Evolutionary conservation across 2,797 vertebrate genomes (phyloP), one percentile per base, ranked within the genome.

Genomic region (Siniperca undulata): DNA sequence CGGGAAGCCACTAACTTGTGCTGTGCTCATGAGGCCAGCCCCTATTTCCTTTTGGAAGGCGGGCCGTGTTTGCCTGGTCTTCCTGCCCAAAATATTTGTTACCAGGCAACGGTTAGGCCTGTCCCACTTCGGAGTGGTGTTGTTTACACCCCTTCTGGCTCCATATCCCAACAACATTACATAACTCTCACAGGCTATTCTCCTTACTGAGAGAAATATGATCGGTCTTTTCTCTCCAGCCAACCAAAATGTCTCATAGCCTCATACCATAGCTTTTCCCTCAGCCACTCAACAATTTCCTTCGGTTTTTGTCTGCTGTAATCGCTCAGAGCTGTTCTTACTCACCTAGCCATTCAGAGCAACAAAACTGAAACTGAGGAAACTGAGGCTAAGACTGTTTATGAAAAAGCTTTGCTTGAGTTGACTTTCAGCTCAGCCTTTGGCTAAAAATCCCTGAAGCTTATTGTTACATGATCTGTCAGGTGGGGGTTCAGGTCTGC

Each of bases 1-100:
- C 92, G 92, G 93, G 92, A 95, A 95, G 94, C 82, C 90, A 86
- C 94, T 86, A 89, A 90, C 88, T 94, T 90, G 90, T 88, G 89
- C 87, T 85, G 81, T 74, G 88, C 84, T 95, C 93, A 88, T 85
- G 87, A 93, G 95, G 85, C 91, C 94, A 84, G 89, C 92, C 95
- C 90, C 93, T 91, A 81, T 95, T 95, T 95, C 92, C 94, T 90
- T 81, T 84, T 91, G 92, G 93, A 94, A 94, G 94, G 95, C 93
- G 92, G 94, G 92, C 88, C 94, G 2, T 95, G 94, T 95, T 95
- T 95, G 94, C 94, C 85, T 92, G 71, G 84, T 95, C 93, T 93
- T 88, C 92, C 93, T 93, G 94, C 92, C 93, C 95, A 95, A 96
- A 96, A 97, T 96, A 96, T 94, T 94, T 93, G 96, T 96, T 95